phyloP scores from a whole-genome alignment of 2,113 vertebrate species.

The Alligator mississippiensis region DNA sequence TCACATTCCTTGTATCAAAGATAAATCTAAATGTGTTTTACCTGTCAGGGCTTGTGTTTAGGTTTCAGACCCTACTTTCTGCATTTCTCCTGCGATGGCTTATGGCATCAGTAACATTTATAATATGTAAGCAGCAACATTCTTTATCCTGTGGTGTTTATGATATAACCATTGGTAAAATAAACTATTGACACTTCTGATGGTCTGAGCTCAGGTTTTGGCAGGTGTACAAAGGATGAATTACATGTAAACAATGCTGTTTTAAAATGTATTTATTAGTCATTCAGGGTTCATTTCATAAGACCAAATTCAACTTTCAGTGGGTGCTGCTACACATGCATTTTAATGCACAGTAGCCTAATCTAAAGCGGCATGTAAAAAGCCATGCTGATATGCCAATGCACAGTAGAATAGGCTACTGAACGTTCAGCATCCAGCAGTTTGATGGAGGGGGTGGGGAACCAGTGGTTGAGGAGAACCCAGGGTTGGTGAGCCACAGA shows the following conservation, averaged over 20 bases:
- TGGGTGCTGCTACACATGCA: no score
- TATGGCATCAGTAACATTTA: background rate
- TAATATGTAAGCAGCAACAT: background rate
- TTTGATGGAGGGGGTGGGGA: no score
- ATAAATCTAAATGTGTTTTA: background rate
- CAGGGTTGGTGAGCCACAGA: no score
- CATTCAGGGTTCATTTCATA: background rate
- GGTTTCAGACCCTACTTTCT: background rate
- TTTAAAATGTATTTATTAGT: background rate
- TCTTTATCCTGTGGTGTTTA: background rate
- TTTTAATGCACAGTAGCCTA: no score
- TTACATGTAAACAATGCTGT: rapidly evolving
- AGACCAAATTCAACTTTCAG: no score
- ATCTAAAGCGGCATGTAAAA: no score
- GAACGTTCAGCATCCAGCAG: no score
- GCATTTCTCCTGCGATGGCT: background rate
- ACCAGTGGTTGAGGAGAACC: no score
- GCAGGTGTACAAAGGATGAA: background rate
- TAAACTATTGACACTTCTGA: background rate
- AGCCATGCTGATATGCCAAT: no score
- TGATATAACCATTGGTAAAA: background rate
- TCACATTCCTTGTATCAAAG: slow-evolving; percentile 10
- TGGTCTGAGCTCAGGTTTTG: background rate
- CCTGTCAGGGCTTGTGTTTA: background rate
- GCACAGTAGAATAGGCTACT: no score